These are phyloP conservation scores for Apis dorsata DNA, from an alignment of 1,140 invertebrate species.

Conservation along the genomic window DNA sequence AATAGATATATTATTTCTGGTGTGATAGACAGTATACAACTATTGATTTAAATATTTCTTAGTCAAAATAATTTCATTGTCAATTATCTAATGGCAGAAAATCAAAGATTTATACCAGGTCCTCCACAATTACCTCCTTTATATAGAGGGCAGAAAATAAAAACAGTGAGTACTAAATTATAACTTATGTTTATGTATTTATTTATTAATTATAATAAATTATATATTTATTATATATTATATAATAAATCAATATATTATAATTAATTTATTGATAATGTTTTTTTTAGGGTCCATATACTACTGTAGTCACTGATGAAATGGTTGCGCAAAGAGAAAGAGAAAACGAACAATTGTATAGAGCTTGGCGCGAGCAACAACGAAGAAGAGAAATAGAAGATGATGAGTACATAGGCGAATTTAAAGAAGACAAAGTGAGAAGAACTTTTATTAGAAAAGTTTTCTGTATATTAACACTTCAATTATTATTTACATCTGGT, in stretches of 20 bases:
- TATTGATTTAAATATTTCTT: neutral
- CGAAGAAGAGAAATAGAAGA: conserved; percentile 47
- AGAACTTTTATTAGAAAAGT: conserved; percentile 71
- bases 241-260: no score
- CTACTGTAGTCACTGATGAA: conserved; percentile 66
- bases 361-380: conserved; percentile 64
- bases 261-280: conserved; percentile 6
- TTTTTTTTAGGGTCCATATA: conserved; percentile 69
- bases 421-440: conserved; percentile 62
- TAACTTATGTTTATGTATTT: neutral
- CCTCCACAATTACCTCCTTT: conserved; percentile 68
- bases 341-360: conserved; percentile 68
- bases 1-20: neutral
- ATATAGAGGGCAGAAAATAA: conserved; percentile 65
- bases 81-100: conserved; percentile 1
- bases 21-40: neutral
- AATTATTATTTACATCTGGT: conserved; percentile 66
- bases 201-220: neutral
- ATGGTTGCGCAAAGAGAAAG: conserved; percentile 69
- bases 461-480: conserved; percentile 68
- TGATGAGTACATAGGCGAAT: conserved; percentile 67
- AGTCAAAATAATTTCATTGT: neutral
- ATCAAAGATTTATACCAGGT: conserved; percentile 35
- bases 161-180: conserved; percentile 58
- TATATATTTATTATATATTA: no score